Evolutionary conservation across 1,140 invertebrate species (phyloP).

Genomic region (Stenopsyche tienmushanensis): DNA sequence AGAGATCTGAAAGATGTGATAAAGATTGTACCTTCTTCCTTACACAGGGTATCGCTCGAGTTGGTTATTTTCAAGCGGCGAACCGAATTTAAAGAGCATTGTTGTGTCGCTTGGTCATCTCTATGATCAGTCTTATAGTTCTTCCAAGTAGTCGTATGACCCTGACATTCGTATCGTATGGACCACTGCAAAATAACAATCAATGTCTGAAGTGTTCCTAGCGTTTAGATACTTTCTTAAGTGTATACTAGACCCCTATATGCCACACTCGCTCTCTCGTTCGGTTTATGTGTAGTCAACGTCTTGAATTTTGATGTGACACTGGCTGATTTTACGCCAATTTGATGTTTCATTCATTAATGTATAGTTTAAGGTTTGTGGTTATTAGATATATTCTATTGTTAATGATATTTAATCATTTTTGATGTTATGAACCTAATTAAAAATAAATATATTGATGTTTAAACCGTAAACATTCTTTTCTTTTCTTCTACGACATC

Average conservation of each 20-base stretch:
- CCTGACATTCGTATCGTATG: neutral
- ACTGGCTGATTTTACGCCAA: slow-evolving; percentile 26
- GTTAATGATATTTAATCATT: slow-evolving; percentile 36
- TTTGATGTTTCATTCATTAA: slow-evolving; percentile 33
- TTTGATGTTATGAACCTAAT: slow-evolving; percentile 32
- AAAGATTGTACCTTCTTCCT: slow-evolving; percentile 40
- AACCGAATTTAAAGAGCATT: slow-evolving; percentile 9
- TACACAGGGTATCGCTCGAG: slow-evolving; percentile 36
- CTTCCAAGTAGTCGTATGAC: slow-evolving; percentile 15
- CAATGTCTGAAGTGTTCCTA: slow-evolving; percentile 18
- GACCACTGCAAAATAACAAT: slow-evolving; percentile 18
- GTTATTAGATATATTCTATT: slow-evolving; percentile 32
- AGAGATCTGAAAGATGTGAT: slow-evolving; percentile 39
- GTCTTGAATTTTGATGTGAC: slow-evolving; percentile 22
- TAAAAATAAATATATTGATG: slow-evolving; percentile 39
- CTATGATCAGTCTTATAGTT: slow-evolving; percentile 39
- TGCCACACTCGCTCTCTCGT: slow-evolving; percentile 1
- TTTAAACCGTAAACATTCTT: slow-evolving; percentile 20
- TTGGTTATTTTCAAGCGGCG: slow-evolving; percentile 16
- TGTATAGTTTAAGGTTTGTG: slow-evolving; percentile 35
- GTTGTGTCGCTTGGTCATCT: slow-evolving; percentile 26
- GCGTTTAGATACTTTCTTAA: slow-evolving; percentile 2
- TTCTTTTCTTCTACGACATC: slow-evolving; percentile 3
- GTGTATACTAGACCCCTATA: slow-evolving; percentile 4
- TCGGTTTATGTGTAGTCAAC: slow-evolving; percentile 33